A percentile compares a stretch with the other conserved stretches of the same genome.
Evolutionary conservation across 2,113 vertebrate species (phyloP).

Genomic region (Paradoxurus hermaphroditus): DNA sequence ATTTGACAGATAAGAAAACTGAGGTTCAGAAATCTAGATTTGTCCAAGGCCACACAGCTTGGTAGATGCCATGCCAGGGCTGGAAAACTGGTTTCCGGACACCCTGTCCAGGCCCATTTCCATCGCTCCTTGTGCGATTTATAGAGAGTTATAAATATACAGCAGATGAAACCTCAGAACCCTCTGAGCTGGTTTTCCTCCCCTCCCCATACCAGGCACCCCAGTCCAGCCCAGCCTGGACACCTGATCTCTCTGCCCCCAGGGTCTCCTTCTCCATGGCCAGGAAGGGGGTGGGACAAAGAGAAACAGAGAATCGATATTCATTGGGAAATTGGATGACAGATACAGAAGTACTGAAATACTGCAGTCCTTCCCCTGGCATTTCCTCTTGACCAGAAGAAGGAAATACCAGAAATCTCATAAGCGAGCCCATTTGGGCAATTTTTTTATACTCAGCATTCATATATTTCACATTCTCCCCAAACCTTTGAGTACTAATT

Average conservation of each 20-base stretch:
- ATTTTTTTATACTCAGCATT: conserved; percentile 46
- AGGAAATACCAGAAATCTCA: conserved; percentile 77
- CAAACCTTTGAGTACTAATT: conserved; percentile 67
- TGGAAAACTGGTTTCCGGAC: neutral
- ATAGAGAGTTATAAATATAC: conserved; percentile 25
- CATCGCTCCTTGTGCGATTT: conserved; percentile 3
- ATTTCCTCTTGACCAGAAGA: conserved; percentile 71
- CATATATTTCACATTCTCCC: conserved; percentile 63
- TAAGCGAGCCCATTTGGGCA: conserved; percentile 62
- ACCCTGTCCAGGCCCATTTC: neutral
- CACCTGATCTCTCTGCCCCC: neutral
- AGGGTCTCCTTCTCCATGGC: neutral
- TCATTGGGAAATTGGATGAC: conserved; percentile 48
- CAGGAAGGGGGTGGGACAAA: neutral
- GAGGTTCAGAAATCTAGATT: conserved; percentile 6
- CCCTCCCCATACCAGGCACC: rapidly evolving
- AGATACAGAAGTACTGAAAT: conserved; percentile 62
- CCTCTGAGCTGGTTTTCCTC: neutral
- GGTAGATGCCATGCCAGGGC: neutral
- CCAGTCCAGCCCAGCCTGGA: neutral
- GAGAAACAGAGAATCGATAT: neutral
- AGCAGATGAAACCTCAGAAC: conserved; percentile 19
- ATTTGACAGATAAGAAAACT: conserved; percentile 34
- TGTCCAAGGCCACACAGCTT: conserved; percentile 48
- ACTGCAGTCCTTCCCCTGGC: conserved; percentile 49